These are phyloP conservation scores for Punctoribates punctum DNA, from an alignment of 2,888 invertebrate genomes.

Conservation along the genomic window DNA sequence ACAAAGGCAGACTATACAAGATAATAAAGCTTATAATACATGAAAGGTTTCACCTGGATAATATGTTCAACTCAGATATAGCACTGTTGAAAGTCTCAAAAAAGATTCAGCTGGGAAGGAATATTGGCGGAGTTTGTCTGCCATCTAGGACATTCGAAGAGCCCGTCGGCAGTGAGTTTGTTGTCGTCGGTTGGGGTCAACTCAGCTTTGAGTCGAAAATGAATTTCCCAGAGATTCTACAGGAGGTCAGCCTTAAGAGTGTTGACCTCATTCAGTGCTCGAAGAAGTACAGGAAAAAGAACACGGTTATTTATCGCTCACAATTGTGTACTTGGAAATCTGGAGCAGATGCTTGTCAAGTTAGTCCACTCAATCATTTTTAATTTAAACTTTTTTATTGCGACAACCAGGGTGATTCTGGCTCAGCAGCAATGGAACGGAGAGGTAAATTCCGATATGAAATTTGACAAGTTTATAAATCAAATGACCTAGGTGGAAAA, in stretches of 20 bases:
- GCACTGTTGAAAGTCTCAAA: background rate
- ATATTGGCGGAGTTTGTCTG: background rate
- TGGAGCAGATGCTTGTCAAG: background rate
- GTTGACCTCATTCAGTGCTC: background rate
- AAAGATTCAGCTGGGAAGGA: background rate
- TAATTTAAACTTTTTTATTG: background rate
- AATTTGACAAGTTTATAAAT: too few relatives aligned
- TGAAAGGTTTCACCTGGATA: background rate
- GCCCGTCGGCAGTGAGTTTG: too few relatives aligned
- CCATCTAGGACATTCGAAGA: too few relatives aligned
- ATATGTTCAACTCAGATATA: background rate
- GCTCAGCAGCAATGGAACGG: background rate
- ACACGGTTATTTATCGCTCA: background rate
- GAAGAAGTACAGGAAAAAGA: background rate
- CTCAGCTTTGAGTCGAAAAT: too few relatives aligned
- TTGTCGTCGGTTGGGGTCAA: too few relatives aligned
- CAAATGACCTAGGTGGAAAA: too few relatives aligned
- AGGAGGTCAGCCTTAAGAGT: too few relatives aligned
- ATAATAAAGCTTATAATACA: conserved; percentile 16
- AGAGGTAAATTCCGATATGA: too few relatives aligned
- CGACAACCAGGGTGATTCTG: background rate
- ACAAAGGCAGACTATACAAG: background rate
- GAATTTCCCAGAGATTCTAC: too few relatives aligned
- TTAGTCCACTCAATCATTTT: background rate
- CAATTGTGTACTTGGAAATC: background rate